Percentiles rank a stretch among this genome's conserved stretches.
phyloP scores from a whole-genome alignment of 2,888 invertebrate species.

The Tipula confusa region DNA sequence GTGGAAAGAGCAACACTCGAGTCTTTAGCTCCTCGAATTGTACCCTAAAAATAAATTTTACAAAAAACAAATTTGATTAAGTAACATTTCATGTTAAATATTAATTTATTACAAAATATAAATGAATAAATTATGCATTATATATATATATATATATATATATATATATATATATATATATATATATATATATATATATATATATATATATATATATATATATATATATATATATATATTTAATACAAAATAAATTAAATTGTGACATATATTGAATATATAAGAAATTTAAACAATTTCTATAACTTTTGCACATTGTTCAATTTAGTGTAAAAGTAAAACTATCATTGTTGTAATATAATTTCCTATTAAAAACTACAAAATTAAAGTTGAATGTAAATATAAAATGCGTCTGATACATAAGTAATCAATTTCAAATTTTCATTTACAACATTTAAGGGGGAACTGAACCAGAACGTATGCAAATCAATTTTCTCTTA shows the following conservation, averaged over 20 bases:
- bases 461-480: not conserved
- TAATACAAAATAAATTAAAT: too few species aligned
- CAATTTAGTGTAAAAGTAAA: not conserved
- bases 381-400: not conserved
- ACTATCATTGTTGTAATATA: not conserved
- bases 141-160: too few species aligned
- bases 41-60: slow-evolving; percentile 51
- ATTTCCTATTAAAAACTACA: not conserved
- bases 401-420: not conserved
- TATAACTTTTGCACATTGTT: not conserved
- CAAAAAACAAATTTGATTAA: not conserved
- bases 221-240: too few species aligned
- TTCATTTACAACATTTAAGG: not conserved
- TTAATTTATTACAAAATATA: not conserved
- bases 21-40: slow-evolving; percentile 60
- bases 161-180: too few species aligned
- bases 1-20: slow-evolving; percentile 85
- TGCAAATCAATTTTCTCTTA: not conserved
- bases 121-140: not conserved
- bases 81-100: not conserved
- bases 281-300: not conserved
- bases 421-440: not conserved
- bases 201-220: too few species aligned
- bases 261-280: not conserved
- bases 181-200: too few species aligned